Conservation (phyloP, 2,888 invertebrate species). For the Dryomyza anilis region DNA sequence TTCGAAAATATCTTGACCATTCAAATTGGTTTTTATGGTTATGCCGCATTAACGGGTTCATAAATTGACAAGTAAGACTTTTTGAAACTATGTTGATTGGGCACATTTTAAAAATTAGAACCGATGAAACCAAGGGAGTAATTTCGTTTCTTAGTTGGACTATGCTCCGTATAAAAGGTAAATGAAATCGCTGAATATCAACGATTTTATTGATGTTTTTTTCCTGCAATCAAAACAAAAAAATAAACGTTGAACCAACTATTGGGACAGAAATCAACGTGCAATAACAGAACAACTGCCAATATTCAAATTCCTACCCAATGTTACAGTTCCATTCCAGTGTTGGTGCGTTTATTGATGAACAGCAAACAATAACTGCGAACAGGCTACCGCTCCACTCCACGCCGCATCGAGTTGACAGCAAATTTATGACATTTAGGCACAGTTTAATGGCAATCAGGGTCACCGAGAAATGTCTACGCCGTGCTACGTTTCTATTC, state of each 20-base stretch:
- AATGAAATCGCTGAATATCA: too few species aligned
- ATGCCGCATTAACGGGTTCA: too few species aligned
- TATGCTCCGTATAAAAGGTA: too few species aligned
- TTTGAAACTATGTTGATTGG: too few species aligned
- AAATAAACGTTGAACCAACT: neutral
- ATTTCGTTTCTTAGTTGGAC: too few species aligned
- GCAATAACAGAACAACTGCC: neutral
- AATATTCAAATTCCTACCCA: too few species aligned
- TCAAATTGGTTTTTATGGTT: too few species aligned
- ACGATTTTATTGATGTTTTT: neutral
- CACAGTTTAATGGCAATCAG: conserved; percentile 34
- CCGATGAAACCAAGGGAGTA: too few species aligned
- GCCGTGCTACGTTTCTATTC: neutral
- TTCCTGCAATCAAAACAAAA: neutral
- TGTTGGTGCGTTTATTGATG: neutral
- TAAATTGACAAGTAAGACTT: too few species aligned
- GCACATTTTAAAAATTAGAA: too few species aligned
- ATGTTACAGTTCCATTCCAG: neutral
- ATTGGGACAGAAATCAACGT: neutral
- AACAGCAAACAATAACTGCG: conserved; percentile 22
- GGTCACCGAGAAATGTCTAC: neutral
- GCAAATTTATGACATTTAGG: conserved; percentile 34
- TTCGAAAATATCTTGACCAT: too few species aligned
- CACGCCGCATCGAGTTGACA: conserved; percentile 39
- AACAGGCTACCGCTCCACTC: too few species aligned